A percentile compares a stretch with the other conserved stretches of the same genome.
Evolutionary conservation across 2,113 vertebrate species (phyloP).

Genomic region (Serinus canaria): DNA sequence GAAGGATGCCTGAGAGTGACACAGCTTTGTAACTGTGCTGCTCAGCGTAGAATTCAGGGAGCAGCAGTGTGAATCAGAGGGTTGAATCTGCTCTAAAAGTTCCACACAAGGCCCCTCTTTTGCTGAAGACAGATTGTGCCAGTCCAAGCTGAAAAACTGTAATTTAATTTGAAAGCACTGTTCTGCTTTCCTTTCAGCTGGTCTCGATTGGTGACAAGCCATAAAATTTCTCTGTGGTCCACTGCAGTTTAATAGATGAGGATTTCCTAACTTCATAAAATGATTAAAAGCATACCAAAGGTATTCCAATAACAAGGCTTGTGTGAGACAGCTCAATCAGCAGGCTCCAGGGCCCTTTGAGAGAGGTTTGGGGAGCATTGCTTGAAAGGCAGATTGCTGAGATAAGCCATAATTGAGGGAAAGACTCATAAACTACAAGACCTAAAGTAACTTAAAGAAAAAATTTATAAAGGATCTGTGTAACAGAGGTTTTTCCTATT

Average conservation of each 20-base stretch:
- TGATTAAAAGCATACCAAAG: slow-evolving; percentile 30
- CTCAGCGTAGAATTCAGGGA: slow-evolving; percentile 3
- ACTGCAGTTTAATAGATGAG: slow-evolving; percentile 27
- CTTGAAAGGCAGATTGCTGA: not conserved
- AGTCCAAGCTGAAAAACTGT: slow-evolving; percentile 44
- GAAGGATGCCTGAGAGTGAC: not conserved
- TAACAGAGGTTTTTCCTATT: not conserved
- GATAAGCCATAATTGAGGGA: not conserved
- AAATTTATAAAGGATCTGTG: not conserved
- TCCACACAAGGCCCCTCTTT: slow-evolving; percentile 3
- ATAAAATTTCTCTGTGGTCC: slow-evolving; percentile 42
- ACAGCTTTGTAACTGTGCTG: not conserved
- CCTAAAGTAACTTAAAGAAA: not conserved
- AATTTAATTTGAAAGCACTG: slow-evolving; percentile 58
- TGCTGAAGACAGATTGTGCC: slow-evolving; percentile 47
- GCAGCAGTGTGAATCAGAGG: not conserved
- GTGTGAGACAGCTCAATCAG: slow-evolving; percentile 6
- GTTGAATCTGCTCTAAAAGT: slow-evolving; percentile 1
- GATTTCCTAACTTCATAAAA: slow-evolving; percentile 43
- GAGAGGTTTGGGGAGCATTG: not conserved
- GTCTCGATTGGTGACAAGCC: slow-evolving; percentile 1
- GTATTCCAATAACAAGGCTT: not conserved
- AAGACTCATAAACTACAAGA: not conserved
- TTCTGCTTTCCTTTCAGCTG: slow-evolving; percentile 32
- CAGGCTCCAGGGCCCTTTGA: not conserved